Evolutionary conservation across 2,113 vertebrate genomes (phyloP).

Genomic region (Urocolius indicus): DNA sequence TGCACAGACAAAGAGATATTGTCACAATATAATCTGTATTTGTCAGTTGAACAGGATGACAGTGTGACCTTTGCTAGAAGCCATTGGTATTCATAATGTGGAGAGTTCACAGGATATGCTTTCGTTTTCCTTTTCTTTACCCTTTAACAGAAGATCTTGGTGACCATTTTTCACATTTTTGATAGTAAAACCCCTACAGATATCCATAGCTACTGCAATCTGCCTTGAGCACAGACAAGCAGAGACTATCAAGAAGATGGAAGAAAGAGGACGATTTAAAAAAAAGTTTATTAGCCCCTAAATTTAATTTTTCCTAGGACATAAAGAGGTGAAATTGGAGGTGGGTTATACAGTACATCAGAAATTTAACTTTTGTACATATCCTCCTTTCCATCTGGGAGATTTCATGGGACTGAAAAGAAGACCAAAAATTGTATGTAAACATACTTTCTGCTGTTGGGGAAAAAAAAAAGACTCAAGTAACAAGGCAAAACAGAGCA

Average conservation of each 20-base stretch:
- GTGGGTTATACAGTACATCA: neutral
- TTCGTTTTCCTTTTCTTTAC: neutral
- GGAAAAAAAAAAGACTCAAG: neutral
- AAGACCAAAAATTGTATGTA: neutral
- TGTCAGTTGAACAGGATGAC: neutral
- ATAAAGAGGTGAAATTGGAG: neutral
- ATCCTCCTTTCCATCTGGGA: neutral
- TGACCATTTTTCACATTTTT: neutral
- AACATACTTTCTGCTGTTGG: neutral
- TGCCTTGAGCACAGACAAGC: neutral
- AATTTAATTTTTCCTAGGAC: constrained; percentile 2
- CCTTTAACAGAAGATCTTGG: neutral
- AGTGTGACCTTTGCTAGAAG: neutral
- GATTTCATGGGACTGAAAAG: neutral
- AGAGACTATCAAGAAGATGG: neutral
- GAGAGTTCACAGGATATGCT: neutral
- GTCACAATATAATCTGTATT: neutral
- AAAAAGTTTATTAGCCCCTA: neutral
- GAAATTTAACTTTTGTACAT: neutral
- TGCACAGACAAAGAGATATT: neutral
- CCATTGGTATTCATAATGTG: neutral
- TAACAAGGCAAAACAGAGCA: neutral
- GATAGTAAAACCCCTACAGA: neutral
- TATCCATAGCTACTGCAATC: neutral
- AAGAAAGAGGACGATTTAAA: neutral